A percentile compares a stretch with the other conserved stretches of the same genome.
phyloP scores from a whole-genome alignment of 2,888 invertebrate species.

The Pachydiplax longipennis region DNA sequence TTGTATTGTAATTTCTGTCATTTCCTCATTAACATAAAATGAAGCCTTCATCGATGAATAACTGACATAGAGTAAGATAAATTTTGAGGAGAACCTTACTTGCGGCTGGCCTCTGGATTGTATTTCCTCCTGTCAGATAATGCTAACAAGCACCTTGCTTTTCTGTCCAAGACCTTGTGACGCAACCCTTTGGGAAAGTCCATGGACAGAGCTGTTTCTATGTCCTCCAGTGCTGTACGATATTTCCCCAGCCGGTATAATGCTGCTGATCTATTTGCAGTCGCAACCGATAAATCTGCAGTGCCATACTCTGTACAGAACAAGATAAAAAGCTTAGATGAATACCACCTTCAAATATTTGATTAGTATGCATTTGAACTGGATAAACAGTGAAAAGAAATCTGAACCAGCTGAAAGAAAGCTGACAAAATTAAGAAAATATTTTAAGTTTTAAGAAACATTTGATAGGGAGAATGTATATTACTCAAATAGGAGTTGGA shows the following conservation, averaged over 20 bases:
- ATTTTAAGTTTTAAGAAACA: no score
- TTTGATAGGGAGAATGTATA: no score
- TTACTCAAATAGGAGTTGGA: no score
- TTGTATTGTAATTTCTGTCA: background rate
- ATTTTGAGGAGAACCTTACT: background rate
- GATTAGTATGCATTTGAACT: no score
- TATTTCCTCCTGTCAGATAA: constrained; percentile 69
- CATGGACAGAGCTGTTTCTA: constrained; percentile 69
- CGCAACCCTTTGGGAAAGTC: constrained; percentile 75
- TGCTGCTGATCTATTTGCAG: constrained; percentile 83
- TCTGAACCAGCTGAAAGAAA: no score
- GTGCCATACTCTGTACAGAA: constrained; percentile 50
- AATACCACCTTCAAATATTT: no score
- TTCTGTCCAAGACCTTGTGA: constrained; percentile 79
- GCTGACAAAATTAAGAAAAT: no score
- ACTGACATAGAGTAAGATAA: background rate
- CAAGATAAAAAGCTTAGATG: background rate
- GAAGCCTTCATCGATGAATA: no score
- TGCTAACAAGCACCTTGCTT: constrained; percentile 74
- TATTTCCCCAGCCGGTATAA: constrained; percentile 75
- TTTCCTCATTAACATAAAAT: background rate
- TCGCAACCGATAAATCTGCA: constrained; percentile 70
- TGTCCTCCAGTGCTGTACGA: constrained; percentile 73
- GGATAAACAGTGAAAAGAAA: no score
- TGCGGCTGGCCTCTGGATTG: constrained; percentile 69